A percentile compares a stretch with the other conserved stretches of the same genome.
These are phyloP conservation scores for Halichoeres trimaculatus DNA, from an alignment of 2,113 vertebrate genomes.

Conservation along the genomic window DNA sequence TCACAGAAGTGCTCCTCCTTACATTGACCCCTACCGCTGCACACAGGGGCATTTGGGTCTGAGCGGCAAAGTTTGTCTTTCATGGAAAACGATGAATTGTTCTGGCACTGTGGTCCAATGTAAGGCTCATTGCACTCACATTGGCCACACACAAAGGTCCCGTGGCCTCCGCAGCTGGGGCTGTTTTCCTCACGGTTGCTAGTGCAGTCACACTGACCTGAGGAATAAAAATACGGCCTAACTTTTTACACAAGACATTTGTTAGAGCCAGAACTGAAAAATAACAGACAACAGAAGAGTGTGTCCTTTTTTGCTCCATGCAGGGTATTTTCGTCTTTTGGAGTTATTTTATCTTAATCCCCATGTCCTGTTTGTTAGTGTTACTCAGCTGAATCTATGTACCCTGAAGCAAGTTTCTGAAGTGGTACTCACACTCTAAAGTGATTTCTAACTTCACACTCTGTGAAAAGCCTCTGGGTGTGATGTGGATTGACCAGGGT, in stretches of 20 bases:
- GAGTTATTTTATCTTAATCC: not conserved
- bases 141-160: constrained; percentile 47
- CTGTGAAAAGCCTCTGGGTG: constrained; percentile 39
- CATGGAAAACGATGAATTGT: fast-evolving
- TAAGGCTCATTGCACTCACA: constrained; percentile 39
- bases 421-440: constrained; percentile 52
- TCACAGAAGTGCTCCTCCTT: constrained; percentile 37
- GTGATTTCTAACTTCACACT: constrained; percentile 48
- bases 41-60: constrained; percentile 11
- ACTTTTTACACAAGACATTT: not conserved
- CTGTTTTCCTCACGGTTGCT: constrained; percentile 49
- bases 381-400: not conserved
- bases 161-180: constrained; percentile 22
- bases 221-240: not conserved
- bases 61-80: constrained; percentile 15
- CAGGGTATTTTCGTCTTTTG: not conserved
- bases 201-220: constrained; percentile 61
- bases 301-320: not conserved
- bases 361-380: not conserved
- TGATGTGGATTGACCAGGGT: constrained; percentile 57
- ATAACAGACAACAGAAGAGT: not conserved
- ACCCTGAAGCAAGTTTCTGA: not conserved
- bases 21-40: constrained; percentile 52
- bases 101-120: constrained; percentile 42
- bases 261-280: not conserved